Evolutionary conservation across 2,888 invertebrate species (phyloP).

Genomic region (Cryptocheilus praepositus): DNA sequence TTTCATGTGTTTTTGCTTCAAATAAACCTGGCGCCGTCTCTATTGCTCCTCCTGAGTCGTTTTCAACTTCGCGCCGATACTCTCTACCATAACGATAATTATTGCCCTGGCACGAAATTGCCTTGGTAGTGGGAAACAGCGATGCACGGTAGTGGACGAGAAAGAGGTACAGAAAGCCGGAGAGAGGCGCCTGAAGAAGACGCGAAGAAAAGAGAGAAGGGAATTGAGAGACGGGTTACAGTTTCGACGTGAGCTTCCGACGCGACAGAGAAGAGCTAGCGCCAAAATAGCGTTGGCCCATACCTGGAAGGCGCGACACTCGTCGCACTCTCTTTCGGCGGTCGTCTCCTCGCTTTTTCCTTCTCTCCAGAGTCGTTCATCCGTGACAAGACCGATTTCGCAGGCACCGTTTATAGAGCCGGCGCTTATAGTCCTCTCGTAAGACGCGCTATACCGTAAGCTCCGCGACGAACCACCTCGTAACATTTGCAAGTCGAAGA

Average conservation of each 20-base stretch:
- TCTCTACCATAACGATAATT: not conserved
- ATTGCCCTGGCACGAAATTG: not conserved
- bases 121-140: not conserved
- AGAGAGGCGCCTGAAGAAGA: too few relatives aligned
- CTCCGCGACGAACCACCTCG: too few relatives aligned
- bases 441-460: too few relatives aligned
- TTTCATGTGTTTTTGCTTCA: constrained; percentile 22
- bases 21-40: constrained; percentile 31
- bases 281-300: constrained; percentile 45
- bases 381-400: too few relatives aligned
- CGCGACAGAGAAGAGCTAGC: constrained; percentile 21
- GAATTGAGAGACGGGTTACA: constrained; percentile 14
- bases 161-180: constrained; percentile 5
- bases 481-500: not conserved
- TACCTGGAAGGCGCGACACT: constrained; percentile 35
- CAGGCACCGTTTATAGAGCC: too few relatives aligned
- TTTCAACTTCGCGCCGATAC: not conserved
- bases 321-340: constrained; percentile 2
- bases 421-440: too few relatives aligned
- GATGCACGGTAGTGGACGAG: too few relatives aligned
- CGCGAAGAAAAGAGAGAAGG: constrained; percentile 11
- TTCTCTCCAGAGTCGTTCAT: too few relatives aligned
- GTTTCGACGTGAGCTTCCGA: constrained; percentile 22
- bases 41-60: constrained; percentile 8
- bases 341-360: too few relatives aligned